These are phyloP conservation scores for Oncorhynchus kisutch DNA, from an alignment of 2,113 vertebrate genomes.

Conservation along the genomic window DNA sequence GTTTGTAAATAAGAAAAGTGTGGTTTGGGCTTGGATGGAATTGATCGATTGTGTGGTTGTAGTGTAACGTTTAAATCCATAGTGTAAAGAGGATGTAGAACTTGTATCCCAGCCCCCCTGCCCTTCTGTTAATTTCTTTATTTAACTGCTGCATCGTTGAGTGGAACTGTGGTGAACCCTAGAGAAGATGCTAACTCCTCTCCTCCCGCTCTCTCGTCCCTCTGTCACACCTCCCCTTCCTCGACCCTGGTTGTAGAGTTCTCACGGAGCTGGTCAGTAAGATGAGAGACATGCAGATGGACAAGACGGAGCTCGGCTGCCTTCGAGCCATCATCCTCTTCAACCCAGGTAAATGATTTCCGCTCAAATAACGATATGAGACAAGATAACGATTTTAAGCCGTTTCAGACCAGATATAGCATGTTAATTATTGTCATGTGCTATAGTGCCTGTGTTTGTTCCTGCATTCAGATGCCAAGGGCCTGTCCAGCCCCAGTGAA, in stretches of 20 bases:
- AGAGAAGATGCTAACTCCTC: neutral
- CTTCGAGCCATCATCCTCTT: constrained; percentile 92
- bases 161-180: too few relatives aligned
- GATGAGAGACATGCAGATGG: constrained; percentile 85
- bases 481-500: constrained; percentile 85
- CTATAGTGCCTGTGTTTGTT: neutral
- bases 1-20: neutral
- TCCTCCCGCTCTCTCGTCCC: neutral
- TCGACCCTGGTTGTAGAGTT: constrained; percentile 58
- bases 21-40: neutral
- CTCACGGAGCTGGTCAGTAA: constrained; percentile 81
- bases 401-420: too few relatives aligned
- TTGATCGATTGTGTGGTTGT: neutral
- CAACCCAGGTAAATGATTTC: constrained; percentile 80
- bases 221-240: neutral
- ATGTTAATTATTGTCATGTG: too few relatives aligned
- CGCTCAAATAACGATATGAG: neutral
- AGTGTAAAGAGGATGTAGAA: too few relatives aligned
- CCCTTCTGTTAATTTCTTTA: neutral
- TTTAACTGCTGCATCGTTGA: neutral
- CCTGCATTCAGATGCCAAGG: constrained; percentile 79
- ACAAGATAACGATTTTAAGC: neutral
- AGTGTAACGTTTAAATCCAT: neutral
- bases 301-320: constrained; percentile 84
- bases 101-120: neutral